phyloP scores from a whole-genome alignment of 2,113 vertebrate species.

The Vulpes lagopus region DNA sequence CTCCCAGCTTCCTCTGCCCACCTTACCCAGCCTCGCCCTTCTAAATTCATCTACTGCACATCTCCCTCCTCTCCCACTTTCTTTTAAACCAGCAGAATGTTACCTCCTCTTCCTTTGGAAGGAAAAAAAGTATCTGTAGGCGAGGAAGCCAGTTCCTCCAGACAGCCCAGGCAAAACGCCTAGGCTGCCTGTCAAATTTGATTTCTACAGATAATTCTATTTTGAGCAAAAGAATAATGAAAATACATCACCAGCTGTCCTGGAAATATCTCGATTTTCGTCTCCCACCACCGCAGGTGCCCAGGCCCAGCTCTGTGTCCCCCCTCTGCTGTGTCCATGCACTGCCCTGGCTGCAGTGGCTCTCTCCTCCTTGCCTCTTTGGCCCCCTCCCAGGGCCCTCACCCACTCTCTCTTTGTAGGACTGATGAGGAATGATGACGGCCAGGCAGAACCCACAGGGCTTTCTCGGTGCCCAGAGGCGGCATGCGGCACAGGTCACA shows the following conservation, averaged over 20 bases:
- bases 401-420: background rate
- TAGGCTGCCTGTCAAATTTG: constrained; percentile 35
- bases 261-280: constrained; percentile 58
- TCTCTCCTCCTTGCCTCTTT: background rate
- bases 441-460: too few relatives aligned
- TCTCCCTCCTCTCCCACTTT: background rate
- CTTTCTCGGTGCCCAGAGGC: background rate
- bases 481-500: accelerated
- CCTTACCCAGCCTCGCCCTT: background rate
- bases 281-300: background rate
- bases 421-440: background rate
- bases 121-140: constrained; percentile 24
- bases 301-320: background rate
- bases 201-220: constrained; percentile 52
- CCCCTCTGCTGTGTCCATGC: background rate
- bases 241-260: constrained; percentile 69
- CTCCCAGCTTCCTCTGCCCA: background rate
- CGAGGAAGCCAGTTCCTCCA: constrained; percentile 61
- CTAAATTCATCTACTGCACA: background rate
- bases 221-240: constrained; percentile 70
- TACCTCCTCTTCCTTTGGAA: constrained; percentile 41
- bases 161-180: constrained; percentile 58
- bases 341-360: accelerated
- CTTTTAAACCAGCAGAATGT: background rate
- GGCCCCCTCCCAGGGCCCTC: background rate